phyloP scores from a whole-genome alignment of 2,113 vertebrate species.

The Beaufortia kweichowensis region DNA sequence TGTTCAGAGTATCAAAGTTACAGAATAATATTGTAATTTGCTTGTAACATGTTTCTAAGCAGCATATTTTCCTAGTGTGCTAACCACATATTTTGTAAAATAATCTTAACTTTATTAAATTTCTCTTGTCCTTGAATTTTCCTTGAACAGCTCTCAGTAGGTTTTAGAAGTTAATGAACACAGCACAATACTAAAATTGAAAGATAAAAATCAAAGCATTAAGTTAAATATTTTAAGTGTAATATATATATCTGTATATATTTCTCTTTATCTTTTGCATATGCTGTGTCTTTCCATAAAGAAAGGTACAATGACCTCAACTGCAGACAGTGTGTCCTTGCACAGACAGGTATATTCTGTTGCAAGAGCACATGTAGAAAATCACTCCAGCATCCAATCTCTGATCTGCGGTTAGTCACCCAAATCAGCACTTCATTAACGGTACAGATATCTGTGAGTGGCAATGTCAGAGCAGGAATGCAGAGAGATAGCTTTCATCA shows the following conservation, averaged over 20 bases:
- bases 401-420: slow-evolving; percentile 3
- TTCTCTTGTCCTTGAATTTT: background rate
- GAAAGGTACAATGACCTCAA: background rate
- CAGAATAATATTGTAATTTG: background rate
- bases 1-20: background rate
- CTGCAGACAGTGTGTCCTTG: background rate
- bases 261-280: background rate
- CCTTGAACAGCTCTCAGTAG: background rate
- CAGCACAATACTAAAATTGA: too few species aligned
- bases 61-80: background rate
- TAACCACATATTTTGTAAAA: background rate
- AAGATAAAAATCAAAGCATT: background rate
- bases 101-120: background rate
- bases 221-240: too few species aligned
- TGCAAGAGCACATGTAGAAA: background rate
- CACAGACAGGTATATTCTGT: background rate
- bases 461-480: slow-evolving; percentile 47
- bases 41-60: background rate
- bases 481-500: slow-evolving; percentile 41
- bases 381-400: background rate
- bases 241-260: too few species aligned
- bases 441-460: slow-evolving; percentile 20
- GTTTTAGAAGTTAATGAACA: too few species aligned
- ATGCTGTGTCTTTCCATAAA: too few species aligned
- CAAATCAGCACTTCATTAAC: slow-evolving; percentile 32